These are phyloP conservation scores for Cottoperca gobio DNA, from an alignment of 2,797 vertebrate species.

Conservation along the genomic window DNA sequence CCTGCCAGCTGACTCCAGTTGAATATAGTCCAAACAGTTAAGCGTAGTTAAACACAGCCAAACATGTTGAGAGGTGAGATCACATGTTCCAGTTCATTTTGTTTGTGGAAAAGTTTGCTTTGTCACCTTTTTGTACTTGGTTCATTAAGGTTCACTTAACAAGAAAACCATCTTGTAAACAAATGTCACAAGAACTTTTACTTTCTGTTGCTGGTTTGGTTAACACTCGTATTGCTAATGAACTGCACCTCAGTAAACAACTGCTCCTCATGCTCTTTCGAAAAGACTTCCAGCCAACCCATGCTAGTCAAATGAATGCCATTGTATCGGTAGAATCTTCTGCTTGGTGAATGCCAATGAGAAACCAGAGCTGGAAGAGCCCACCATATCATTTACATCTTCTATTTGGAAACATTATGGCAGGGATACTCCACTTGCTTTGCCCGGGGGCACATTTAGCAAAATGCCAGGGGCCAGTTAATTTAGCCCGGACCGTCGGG, in stretches of 20 bases:
- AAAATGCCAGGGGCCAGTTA: too few relatives aligned
- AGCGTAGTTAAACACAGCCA: constrained; percentile 55
- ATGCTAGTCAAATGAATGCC: too few relatives aligned
- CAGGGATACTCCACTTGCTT: too few relatives aligned
- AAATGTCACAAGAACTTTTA: constrained; percentile 15
- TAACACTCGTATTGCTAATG: constrained; percentile 12
- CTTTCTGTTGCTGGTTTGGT: constrained; percentile 11
- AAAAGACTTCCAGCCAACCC: background rate
- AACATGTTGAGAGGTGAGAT: constrained; percentile 60
- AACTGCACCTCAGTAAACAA: background rate
- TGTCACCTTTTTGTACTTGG: constrained; percentile 41
- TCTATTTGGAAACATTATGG: too few relatives aligned
- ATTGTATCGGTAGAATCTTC: too few relatives aligned
- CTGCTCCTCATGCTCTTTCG: background rate
- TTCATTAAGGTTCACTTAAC: constrained; percentile 34
- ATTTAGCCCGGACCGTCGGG: too few relatives aligned
- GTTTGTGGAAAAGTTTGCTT: constrained; percentile 40
- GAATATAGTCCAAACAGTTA: constrained; percentile 63
- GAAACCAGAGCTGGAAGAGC: too few relatives aligned
- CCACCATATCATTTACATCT: too few relatives aligned
- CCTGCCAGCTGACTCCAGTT: constrained; percentile 65
- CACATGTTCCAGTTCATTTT: constrained; percentile 48
- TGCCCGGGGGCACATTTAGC: too few relatives aligned
- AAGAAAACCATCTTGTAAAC: constrained; percentile 40
- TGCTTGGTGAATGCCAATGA: too few relatives aligned